These are phyloP conservation scores for Neodiprion lecontei DNA, from an alignment of 1,140 invertebrate species.

Conservation along the genomic window DNA sequence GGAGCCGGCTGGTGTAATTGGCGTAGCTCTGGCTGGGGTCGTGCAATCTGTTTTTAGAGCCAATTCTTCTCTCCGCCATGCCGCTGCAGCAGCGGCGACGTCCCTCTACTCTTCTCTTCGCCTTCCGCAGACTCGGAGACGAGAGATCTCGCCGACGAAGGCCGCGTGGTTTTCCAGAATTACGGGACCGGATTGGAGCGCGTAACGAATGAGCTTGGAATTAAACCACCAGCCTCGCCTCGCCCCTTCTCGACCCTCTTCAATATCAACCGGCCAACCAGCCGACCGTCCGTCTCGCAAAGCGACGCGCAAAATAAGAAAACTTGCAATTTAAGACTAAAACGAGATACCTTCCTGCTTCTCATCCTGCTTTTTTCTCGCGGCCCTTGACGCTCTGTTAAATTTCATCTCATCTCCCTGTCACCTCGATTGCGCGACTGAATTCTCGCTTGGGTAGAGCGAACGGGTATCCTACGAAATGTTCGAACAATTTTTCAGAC, in stretches of 20 bases:
- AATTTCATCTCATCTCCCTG: too few relatives aligned
- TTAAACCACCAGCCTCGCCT: neutral
- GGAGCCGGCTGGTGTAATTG: neutral
- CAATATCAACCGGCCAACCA: too few relatives aligned
- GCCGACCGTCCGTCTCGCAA: too few relatives aligned
- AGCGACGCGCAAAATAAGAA: neutral
- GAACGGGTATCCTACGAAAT: too few relatives aligned
- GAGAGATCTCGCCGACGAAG: too few relatives aligned
- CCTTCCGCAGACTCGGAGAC: neutral
- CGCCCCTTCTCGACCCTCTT: neutral
- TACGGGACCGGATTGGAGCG: slow-evolving; percentile 2
- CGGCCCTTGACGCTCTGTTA: too few relatives aligned
- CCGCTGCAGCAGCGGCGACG: too few relatives aligned
- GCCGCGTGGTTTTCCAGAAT: slow-evolving; percentile 7
- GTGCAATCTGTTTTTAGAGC: slow-evolving; percentile 13
- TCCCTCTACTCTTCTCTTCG: neutral
- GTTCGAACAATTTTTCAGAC: too few relatives aligned
- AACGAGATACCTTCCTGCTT: too few relatives aligned
- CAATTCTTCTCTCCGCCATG: slow-evolving; percentile 5
- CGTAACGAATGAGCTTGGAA: slow-evolving; percentile 9
- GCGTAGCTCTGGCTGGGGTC: neutral
- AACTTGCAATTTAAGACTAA: neutral
- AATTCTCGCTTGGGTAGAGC: too few relatives aligned
- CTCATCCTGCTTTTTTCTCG: too few relatives aligned
- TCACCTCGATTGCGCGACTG: too few relatives aligned